Conservation (phyloP, 1,140 invertebrate species). For the Zaprionus ornatus region DNA sequence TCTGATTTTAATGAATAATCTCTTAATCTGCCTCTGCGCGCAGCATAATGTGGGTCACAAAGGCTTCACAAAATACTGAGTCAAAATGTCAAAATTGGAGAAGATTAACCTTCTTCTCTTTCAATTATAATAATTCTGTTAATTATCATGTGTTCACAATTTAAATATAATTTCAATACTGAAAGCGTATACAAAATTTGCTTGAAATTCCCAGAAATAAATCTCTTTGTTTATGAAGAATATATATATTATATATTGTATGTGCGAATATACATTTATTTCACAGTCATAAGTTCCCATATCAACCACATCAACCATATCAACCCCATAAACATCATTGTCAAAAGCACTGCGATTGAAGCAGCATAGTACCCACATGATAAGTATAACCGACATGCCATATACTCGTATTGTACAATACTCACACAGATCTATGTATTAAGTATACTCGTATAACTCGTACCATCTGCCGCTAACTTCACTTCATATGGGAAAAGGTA, state of each 20-base stretch:
- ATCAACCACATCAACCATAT: not conserved
- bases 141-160: not conserved
- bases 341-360: not conserved
- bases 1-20: conserved; percentile 72
- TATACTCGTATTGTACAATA: too few relatives aligned
- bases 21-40: conserved; percentile 56
- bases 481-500: not conserved
- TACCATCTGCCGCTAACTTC: not conserved
- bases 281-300: not conserved
- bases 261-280: not conserved
- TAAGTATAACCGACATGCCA: not conserved
- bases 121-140: not conserved
- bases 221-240: too few relatives aligned
- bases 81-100: conserved; percentile 14
- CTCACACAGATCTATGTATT: not conserved
- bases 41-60: conserved; percentile 19
- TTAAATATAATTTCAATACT: not conserved
- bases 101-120: not conserved
- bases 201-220: too few relatives aligned
- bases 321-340: not conserved
- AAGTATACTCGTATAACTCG: not conserved
- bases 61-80: not conserved
- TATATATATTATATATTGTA: too few relatives aligned
- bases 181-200: too few relatives aligned
- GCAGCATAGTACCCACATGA: not conserved